A percentile compares a stretch with the other conserved stretches of the same genome.
phyloP scores from a whole-genome alignment of 2,888 invertebrate genomes.

The Tipula unca region DNA sequence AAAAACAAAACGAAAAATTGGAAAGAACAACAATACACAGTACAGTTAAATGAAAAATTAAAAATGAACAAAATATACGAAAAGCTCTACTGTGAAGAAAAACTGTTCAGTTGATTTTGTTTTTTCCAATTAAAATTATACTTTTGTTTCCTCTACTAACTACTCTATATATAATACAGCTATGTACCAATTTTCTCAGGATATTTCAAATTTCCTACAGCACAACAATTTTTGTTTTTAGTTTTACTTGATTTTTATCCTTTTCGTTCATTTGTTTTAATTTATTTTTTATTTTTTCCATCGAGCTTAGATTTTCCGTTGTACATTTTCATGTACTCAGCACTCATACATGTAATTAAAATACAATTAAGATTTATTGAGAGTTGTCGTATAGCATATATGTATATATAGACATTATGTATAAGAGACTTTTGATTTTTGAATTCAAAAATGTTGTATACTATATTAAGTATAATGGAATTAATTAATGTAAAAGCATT shows the following conservation, averaged over 20 bases:
- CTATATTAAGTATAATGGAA: too few relatives aligned
- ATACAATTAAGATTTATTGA: background rate
- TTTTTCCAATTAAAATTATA: conserved; percentile 8
- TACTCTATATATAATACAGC: background rate
- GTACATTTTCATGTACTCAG: background rate
- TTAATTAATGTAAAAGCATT: too few relatives aligned
- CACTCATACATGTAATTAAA: background rate
- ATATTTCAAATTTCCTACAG: background rate
- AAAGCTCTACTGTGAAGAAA: background rate
- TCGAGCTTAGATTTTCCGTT: background rate
- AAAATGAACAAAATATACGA: background rate
- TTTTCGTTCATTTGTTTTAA: background rate
- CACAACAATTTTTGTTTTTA: background rate
- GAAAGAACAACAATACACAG: background rate
- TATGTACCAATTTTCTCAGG: background rate
- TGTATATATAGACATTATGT: too few relatives aligned
- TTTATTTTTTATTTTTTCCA: background rate
- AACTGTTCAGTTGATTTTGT: background rate
- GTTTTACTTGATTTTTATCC: background rate
- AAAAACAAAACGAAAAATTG: background rate
- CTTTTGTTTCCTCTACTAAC: background rate
- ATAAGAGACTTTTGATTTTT: background rate
- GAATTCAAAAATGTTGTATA: background rate
- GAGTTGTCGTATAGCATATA: background rate
- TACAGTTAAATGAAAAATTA: background rate